Base-by-base conservation (phyloP, 2,797 vertebrate genomes). In the Protonibea diacanthus region DNA sequence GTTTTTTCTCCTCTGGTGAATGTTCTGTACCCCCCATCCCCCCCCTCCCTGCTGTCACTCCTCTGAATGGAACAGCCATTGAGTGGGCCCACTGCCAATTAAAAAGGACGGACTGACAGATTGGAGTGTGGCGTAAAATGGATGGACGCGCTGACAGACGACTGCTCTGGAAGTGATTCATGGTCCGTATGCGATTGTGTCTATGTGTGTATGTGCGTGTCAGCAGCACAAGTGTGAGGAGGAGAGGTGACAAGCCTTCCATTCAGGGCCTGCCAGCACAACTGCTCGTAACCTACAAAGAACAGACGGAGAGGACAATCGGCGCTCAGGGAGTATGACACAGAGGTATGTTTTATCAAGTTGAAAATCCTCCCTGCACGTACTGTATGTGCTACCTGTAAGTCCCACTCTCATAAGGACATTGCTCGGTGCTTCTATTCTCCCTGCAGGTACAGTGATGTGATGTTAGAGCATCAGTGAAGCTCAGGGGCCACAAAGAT, bases 401-500 rank as follows among this genome's bases (percentile, higher is more conserved):
- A 44, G 49, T 56, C 53, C 59, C 23, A 29, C 29, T 67, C 6
- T n/a, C 42, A 53, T 33, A 33, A 80, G 56, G 44, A 72, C 71
- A 48, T 18, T 45, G 60, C 74, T 80, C 62, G 15, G 27, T 65
- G 52, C 48, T 62, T 55, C 55, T 58, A 1, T 64, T 76, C 51
- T 25, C 59, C 62, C 62, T 69, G 66, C 78, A 83, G 72, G 77
- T 71, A 64, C 51, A 58, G 33, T 27, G 27, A 76, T 65, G 52
- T 65, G 18, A 74, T 60, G 44, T 59, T 62, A 53, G 42, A 70
- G 52, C 55, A 3, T 33, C 25, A 56, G 18, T 74, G 73, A 66
- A 69, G 72, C 80, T 77, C 18, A 68, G 78, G 79, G 75, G 79
- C 67, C 76, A 75, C 58, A 76, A 80, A 80, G 76, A 83, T 83